Percentiles rank a stretch among this genome's conserved stretches.
Evolutionary conservation across 1,140 invertebrate species (phyloP).

Genomic region (Zaprionus ornatus): DNA sequence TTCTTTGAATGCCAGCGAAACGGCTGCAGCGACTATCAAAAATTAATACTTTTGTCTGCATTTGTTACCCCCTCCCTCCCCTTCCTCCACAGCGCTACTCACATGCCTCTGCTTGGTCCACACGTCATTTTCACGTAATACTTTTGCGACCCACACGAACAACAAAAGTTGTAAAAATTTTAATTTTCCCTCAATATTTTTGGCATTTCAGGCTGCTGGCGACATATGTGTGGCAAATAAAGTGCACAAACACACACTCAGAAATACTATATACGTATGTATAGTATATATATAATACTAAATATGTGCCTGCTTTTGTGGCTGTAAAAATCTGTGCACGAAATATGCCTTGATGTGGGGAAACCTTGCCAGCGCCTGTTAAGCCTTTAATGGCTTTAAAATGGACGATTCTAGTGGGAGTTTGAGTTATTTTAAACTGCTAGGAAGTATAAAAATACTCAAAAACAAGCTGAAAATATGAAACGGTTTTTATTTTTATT

Average conservation of each 20-base stretch:
- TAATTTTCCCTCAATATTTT: slow-evolving; percentile 77
- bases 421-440: neutral
- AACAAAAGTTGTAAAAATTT: slow-evolving; percentile 80
- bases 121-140: slow-evolving; percentile 72
- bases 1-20: slow-evolving; percentile 38
- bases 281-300: slow-evolving; percentile 4
- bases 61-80: slow-evolving; percentile 16
- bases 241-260: slow-evolving; percentile 39
- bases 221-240: slow-evolving; percentile 68
- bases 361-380: slow-evolving; percentile 20
- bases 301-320: slow-evolving; percentile 18
- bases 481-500: too few relatives aligned
- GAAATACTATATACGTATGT: slow-evolving; percentile 5
- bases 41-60: slow-evolving; percentile 76
- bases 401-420: slow-evolving; percentile 3
- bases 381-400: slow-evolving; percentile 63
- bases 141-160: slow-evolving; percentile 58
- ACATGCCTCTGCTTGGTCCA: slow-evolving; percentile 5
- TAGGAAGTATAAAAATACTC: neutral
- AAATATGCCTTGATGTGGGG: slow-evolving; percentile 10
- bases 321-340: slow-evolving; percentile 32
- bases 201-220: slow-evolving; percentile 54
- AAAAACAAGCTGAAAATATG: too few relatives aligned
- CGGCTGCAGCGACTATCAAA: slow-evolving; percentile 73
- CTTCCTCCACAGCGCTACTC: neutral